phyloP scores from a whole-genome alignment of 1,140 invertebrate species.

The Cheumatopsyche charites region DNA sequence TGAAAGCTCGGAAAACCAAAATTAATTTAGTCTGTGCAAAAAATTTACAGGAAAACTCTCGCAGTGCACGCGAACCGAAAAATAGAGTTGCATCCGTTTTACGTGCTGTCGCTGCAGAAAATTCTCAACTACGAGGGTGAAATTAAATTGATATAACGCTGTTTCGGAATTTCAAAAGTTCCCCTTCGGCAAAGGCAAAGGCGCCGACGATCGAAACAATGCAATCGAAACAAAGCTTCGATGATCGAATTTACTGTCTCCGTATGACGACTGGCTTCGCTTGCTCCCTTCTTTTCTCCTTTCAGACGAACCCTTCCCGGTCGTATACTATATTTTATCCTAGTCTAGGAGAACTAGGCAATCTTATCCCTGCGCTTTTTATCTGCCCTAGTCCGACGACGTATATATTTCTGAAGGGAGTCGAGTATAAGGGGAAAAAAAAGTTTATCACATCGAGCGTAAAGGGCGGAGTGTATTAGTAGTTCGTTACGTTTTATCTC shows the following conservation, averaged over 20 bases:
- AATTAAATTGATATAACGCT: too few relatives aligned
- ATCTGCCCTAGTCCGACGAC: conserved; percentile 13
- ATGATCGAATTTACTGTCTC: conserved; percentile 13
- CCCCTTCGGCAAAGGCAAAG: too few relatives aligned
- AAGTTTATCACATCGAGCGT: conserved; percentile 34
- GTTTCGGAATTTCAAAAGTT: too few relatives aligned
- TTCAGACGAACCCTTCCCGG: not conserved
- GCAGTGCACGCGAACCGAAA: too few relatives aligned
- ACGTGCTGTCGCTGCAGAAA: too few relatives aligned
- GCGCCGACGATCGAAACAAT: too few relatives aligned
- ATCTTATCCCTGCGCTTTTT: conserved; percentile 38
- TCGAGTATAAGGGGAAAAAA: conserved; percentile 11
- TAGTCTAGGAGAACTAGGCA: conserved; percentile 10
- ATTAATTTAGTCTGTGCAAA: too few relatives aligned
- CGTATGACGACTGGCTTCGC: not conserved
- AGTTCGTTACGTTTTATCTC: conserved; percentile 37
- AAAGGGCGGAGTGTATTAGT: conserved; percentile 37
- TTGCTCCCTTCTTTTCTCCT: conserved; percentile 6
- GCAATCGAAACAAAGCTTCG: too few relatives aligned
- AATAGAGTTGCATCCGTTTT: too few relatives aligned
- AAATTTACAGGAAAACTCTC: too few relatives aligned
- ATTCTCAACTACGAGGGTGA: too few relatives aligned
- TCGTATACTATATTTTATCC: conserved; percentile 22
- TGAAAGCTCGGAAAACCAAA: too few relatives aligned
- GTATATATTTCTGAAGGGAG: conserved; percentile 5